These are phyloP conservation scores for Drosophila anomalata DNA, from an alignment of 2,888 invertebrate genomes.

Conservation along the genomic window DNA sequence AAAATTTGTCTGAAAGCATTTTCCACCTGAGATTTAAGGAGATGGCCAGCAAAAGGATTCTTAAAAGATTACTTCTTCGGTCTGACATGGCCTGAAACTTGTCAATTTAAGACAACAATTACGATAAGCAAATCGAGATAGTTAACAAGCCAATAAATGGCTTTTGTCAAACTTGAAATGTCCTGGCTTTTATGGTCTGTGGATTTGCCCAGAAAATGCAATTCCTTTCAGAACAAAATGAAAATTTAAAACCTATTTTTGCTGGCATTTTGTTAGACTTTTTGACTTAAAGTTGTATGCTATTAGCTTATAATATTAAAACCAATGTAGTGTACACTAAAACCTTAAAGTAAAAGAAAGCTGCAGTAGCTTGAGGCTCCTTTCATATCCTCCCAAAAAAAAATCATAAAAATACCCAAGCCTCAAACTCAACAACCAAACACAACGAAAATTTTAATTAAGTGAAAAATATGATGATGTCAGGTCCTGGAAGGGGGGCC, in stretches of 20 bases:
- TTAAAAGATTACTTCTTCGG: slow-evolving; percentile 19
- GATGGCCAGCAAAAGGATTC: slow-evolving; percentile 5
- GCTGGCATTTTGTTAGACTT: neutral
- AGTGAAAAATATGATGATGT: slow-evolving; percentile 52
- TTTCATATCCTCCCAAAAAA: neutral
- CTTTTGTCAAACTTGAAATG: slow-evolving; percentile 33
- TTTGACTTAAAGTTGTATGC: neutral
- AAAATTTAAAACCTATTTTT: neutral
- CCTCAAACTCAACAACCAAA: slow-evolving; percentile 40
- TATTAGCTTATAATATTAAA: neutral
- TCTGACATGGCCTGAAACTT: slow-evolving; percentile 38
- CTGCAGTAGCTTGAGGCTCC: neutral
- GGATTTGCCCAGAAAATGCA: neutral
- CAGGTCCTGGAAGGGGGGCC: neutral
- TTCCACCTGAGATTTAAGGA: slow-evolving; percentile 42
- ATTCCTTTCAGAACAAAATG: neutral
- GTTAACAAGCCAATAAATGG: slow-evolving; percentile 30
- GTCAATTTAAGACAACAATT: slow-evolving; percentile 47
- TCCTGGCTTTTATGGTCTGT: slow-evolving; percentile 16
- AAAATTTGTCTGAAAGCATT: slow-evolving; percentile 37
- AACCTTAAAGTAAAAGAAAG: neutral
- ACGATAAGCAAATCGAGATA: slow-evolving; percentile 17
- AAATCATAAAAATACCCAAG: neutral
- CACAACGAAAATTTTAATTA: slow-evolving; percentile 56
- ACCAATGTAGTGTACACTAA: neutral